Evolutionary conservation across 2,113 vertebrate species (phyloP).

Genomic region (Oenanthe melanoleuca): DNA sequence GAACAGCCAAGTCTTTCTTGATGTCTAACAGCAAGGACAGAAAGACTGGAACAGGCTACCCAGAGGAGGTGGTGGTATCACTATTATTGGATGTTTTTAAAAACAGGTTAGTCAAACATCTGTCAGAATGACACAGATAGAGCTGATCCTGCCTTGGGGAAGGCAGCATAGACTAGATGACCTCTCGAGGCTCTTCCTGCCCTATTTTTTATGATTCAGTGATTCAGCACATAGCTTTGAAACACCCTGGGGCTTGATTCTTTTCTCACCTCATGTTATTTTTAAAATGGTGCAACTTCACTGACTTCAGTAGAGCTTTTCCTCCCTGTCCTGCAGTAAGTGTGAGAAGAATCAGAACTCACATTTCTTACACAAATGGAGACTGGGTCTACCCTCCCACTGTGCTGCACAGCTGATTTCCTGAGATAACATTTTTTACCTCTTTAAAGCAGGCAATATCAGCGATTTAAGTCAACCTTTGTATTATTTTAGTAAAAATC

Average conservation of each 20-base stretch:
- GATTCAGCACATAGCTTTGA: constrained; percentile 55
- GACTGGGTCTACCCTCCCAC: not conserved
- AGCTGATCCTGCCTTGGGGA: constrained; percentile 53
- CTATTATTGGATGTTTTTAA: constrained; percentile 25
- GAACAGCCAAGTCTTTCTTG: not conserved
- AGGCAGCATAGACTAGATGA: constrained; percentile 39
- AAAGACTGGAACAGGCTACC: not conserved
- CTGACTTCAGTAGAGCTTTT: constrained; percentile 21
- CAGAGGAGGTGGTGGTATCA: not conserved
- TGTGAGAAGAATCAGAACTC: constrained; percentile 1
- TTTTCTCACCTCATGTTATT: constrained; percentile 51
- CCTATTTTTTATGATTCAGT: constrained; percentile 48
- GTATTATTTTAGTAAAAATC: constrained; percentile 5
- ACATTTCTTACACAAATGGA: not conserved
- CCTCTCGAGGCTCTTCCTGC: constrained; percentile 45
- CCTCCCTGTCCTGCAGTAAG: not conserved
- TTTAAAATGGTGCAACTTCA: constrained; percentile 55
- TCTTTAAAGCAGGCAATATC: not conserved
- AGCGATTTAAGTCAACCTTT: not conserved
- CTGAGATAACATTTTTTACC: not conserved
- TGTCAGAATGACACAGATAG: constrained; percentile 33
- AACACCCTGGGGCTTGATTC: constrained; percentile 42
- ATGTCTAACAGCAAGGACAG: not conserved
- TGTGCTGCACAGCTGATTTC: not conserved
- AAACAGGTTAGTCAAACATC: constrained; percentile 44